Evolutionary conservation across 2,797 vertebrate genomes (phyloP).

Genomic region (Alcedo quadribrachys): DNA sequence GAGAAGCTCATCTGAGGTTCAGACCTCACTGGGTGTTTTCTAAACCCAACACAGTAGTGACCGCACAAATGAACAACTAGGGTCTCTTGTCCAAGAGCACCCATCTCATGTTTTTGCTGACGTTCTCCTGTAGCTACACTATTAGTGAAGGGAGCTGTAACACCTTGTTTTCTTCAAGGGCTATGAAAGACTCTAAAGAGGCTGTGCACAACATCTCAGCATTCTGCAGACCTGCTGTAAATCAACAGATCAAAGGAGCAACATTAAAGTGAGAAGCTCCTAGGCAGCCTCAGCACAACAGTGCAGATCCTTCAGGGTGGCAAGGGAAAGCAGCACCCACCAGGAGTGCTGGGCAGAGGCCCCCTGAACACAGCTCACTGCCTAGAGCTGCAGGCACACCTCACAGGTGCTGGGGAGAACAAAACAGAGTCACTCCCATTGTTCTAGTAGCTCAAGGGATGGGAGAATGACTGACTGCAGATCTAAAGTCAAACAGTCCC

Average conservation of each 20-base stretch:
- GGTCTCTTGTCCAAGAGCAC: background rate
- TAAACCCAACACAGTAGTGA: background rate
- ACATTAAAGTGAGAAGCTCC: background rate
- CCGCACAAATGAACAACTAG: background rate
- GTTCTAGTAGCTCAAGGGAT: background rate
- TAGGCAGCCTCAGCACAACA: background rate
- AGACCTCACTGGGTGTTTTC: background rate
- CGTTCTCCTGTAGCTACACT: background rate
- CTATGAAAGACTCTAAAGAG: conserved; percentile 12
- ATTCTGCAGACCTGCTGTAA: background rate
- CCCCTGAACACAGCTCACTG: background rate
- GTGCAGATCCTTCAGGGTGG: background rate
- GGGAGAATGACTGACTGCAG: background rate
- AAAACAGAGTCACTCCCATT: background rate
- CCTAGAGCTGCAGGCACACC: background rate
- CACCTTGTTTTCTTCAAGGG: background rate
- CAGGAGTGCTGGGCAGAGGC: background rate
- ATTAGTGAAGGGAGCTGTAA: background rate
- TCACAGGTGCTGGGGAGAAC: fast-evolving
- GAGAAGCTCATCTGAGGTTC: conserved; percentile 2
- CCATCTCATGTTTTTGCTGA: background rate
- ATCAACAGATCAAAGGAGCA: background rate
- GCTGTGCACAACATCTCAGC: background rate
- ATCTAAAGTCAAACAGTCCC: background rate
- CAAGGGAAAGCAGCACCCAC: background rate